Evolutionary conservation across 64 coral and sea anemone genomes (phyloP), one percentile per base, ranked within the genome.

Genomic region (Pocillopora damicornis): DNA sequence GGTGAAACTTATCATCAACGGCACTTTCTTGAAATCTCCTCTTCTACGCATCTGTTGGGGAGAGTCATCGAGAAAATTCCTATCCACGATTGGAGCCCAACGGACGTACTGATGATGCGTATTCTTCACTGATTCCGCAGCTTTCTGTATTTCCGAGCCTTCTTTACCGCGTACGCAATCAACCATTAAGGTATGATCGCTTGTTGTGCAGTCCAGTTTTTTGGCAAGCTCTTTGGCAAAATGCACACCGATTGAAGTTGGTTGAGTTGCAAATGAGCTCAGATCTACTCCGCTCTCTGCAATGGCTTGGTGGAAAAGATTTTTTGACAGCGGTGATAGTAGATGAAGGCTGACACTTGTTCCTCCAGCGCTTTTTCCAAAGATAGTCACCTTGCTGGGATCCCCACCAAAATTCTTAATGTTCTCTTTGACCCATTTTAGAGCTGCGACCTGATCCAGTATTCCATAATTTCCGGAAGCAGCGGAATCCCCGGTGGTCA

Each of bases 11-110:
- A 85, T 34, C 17, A 95, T 79, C 30, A 95, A 58, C 11, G 77
- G 75, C 37, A 88, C 60, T 61, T 91, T 85, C 13, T 79, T 91
- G 37, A 95, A 88, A 14, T 92, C n/a, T 2, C 75, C 75, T 8
- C 80, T 75, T 60, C 56, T 64, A 35, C 90, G 74, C 56, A 95
- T n/a, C 17, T 86, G 78, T 37, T 37, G 74, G 22, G 94, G 94
- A 3, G 80, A 65, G 57, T 91, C 94, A 66, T 36, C 37, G 7
- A 95, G 90, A 63, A 92, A 95, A 15, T 80, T 18, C 0, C 60
- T 35, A 30, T 95, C 94, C 13, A 85, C 87, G 23, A 83, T 73
- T 18, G 94, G 94, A 66, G 74, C 81, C 87, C 87, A 93, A 42
- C 13, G 45, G 4, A 72, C 15, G 23, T 72, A 4, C 23, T 68